These are phyloP conservation scores for Oryzias celebensis DNA, from an alignment of 2,113 vertebrate genomes.

Conservation along the genomic window DNA sequence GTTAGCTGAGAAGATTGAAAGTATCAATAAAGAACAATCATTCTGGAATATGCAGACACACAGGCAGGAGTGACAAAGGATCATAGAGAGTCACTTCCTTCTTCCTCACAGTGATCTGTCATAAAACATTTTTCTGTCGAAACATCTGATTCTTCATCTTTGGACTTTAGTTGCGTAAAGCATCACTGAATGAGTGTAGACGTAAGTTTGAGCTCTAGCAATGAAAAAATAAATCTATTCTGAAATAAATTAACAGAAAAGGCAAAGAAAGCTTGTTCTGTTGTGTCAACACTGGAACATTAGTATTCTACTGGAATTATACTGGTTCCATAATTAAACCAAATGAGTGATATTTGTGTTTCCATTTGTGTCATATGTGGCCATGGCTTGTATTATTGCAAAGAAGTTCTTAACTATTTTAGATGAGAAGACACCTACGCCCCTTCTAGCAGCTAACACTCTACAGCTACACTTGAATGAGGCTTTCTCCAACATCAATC, in stretches of 20 bases:
- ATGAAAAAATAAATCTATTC: conserved; percentile 11
- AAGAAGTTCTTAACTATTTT: conserved; percentile 54
- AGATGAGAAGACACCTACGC: conserved; percentile 31
- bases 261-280: conserved; percentile 16
- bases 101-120: conserved; percentile 7
- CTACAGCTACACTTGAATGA: conserved; percentile 31
- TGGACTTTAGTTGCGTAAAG: conserved; percentile 31
- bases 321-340: conserved; percentile 25
- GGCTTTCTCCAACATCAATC: conserved; percentile 78
- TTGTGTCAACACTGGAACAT: conserved; percentile 21
- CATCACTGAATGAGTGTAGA: conserved; percentile 3
- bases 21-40: conserved; percentile 3
- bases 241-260: conserved; percentile 16
- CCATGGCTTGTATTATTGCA: conserved; percentile 57
- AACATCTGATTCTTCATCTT: conserved; percentile 26
- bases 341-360: conserved; percentile 40
- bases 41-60: conserved; percentile 24
- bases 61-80: conserved; percentile 18
- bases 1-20: conserved; percentile 14
- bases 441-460: conserved; percentile 46
- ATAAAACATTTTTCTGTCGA: conserved; percentile 23
- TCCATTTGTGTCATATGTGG: conserved; percentile 23
- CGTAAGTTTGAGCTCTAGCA: conserved; percentile 25
- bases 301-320: conserved; percentile 19
- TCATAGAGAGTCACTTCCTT: background rate